phyloP scores from a whole-genome alignment of 2,888 invertebrate species.

The Melieria crassipennis region DNA sequence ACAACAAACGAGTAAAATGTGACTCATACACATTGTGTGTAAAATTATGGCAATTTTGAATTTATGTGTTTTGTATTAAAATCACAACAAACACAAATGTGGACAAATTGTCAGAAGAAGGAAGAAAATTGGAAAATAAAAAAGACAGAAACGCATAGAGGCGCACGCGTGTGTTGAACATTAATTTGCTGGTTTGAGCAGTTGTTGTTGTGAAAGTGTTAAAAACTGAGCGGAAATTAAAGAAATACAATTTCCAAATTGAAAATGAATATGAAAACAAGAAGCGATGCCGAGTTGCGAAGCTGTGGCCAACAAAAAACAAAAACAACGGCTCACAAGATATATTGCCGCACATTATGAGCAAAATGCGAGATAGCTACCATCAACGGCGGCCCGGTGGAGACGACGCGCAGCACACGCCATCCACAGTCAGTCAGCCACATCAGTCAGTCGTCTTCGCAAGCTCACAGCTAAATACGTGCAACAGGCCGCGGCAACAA shows the following conservation, averaged over 20 bases:
- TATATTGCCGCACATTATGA: conserved; percentile 4
- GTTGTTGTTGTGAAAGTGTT: conserved; percentile 47
- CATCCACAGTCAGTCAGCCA: no score
- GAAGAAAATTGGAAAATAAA: neutral
- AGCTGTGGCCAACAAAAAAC: no score
- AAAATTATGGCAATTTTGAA: conserved; percentile 26
- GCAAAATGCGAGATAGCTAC: conserved; percentile 12
- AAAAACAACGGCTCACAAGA: conserved; percentile 2
- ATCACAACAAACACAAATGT: neutral
- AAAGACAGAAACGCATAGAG: conserved; percentile 6
- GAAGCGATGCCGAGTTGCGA: neutral
- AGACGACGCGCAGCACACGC: no score
- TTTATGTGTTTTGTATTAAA: conserved; percentile 7
- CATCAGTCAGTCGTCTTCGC: no score
- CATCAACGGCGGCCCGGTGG: no score
- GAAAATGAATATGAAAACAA: conserved; percentile 35
- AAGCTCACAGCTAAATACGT: no score
- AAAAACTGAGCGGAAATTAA: conserved; percentile 50
- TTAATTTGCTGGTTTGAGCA: conserved; percentile 19
- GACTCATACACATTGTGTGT: conserved; percentile 19
- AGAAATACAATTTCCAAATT: conserved; percentile 44
- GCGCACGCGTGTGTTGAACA: conserved; percentile 27
- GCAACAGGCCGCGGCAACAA: no score
- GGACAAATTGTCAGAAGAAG: neutral
- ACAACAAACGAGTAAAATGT: neutral